Conservation (phyloP, 1,140 invertebrate species). For the Aphis gossypii region DNA sequence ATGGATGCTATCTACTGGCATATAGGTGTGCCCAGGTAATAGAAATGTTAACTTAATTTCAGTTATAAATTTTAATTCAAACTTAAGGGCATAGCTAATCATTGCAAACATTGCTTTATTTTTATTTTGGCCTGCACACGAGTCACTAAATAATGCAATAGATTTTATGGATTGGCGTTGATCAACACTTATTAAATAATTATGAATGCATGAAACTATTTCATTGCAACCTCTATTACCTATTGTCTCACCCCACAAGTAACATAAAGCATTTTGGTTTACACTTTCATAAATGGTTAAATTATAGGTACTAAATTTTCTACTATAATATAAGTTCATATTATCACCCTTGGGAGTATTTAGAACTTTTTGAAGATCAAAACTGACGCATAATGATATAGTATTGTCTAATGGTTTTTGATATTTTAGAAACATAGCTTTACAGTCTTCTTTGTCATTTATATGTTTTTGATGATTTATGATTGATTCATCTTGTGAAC, state of each 20-base stretch:
- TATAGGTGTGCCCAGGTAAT: conserved; percentile 26
- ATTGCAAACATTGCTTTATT: conserved; percentile 33
- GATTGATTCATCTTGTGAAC: conserved; percentile 28
- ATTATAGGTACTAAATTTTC: conserved; percentile 37
- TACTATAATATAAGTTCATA: conserved; percentile 11
- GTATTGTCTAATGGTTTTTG: conserved; percentile 21
- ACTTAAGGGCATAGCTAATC: background rate
- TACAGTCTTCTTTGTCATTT: conserved; percentile 33
- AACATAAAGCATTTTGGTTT: conserved; percentile 35
- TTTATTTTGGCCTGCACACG: conserved; percentile 8
- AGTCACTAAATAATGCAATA: conserved; percentile 28
- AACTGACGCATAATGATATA: conserved; percentile 14
- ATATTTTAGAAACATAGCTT: conserved; percentile 33
- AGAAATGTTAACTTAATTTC: conserved; percentile 24
- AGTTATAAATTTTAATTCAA: conserved; percentile 33
- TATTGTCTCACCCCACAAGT: conserved; percentile 19
- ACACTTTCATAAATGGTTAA: conserved; percentile 28
- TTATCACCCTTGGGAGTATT: conserved; percentile 5
- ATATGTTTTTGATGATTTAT: conserved; percentile 34
- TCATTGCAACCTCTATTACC: background rate
- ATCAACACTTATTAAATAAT: conserved; percentile 31
- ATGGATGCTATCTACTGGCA: conserved; percentile 13
- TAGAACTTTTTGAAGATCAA: background rate
- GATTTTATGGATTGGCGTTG: conserved; percentile 28
- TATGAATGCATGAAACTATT: conserved; percentile 38